Conservation (phyloP, 1,140 invertebrate genomes). For the Hyles vespertilio region DNA sequence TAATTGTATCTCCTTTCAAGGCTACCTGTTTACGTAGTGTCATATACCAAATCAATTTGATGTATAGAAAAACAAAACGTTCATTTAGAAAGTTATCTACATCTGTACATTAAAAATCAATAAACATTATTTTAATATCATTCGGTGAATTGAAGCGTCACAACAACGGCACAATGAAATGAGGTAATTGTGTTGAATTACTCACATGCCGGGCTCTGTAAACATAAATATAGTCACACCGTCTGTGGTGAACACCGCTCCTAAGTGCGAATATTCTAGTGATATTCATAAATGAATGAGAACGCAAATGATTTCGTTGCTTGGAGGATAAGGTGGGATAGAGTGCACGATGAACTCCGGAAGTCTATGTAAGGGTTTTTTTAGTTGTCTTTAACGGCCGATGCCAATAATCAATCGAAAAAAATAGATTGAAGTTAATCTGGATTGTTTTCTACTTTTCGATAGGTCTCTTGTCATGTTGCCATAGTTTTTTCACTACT, state of each 20-base stretch:
- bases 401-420: too few relatives aligned
- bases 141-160: slow-evolving; percentile 4
- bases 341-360: slow-evolving; percentile 40
- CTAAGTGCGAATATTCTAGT: too few relatives aligned
- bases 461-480: too few relatives aligned
- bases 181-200: slow-evolving; percentile 27
- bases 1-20: too few relatives aligned
- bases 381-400: background rate
- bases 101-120: slow-evolving; percentile 3
- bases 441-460: too few relatives aligned
- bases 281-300: slow-evolving; percentile 33
- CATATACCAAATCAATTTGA: too few relatives aligned
- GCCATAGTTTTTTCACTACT: too few relatives aligned
- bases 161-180: slow-evolving; percentile 23
- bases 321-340: slow-evolving; percentile 54
- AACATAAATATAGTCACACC: slow-evolving; percentile 12
- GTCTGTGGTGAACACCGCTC: background rate
- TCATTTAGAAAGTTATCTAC: background rate
- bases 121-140: background rate
- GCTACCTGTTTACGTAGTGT: too few relatives aligned
- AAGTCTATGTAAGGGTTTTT: slow-evolving; percentile 38
- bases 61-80: background rate
- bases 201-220: slow-evolving; percentile 15
- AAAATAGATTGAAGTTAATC: too few relatives aligned
- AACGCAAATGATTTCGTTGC: slow-evolving; percentile 39